These are phyloP conservation scores for Tinea pellionella DNA, from an alignment of 2,888 invertebrate species.

Conservation along the genomic window DNA sequence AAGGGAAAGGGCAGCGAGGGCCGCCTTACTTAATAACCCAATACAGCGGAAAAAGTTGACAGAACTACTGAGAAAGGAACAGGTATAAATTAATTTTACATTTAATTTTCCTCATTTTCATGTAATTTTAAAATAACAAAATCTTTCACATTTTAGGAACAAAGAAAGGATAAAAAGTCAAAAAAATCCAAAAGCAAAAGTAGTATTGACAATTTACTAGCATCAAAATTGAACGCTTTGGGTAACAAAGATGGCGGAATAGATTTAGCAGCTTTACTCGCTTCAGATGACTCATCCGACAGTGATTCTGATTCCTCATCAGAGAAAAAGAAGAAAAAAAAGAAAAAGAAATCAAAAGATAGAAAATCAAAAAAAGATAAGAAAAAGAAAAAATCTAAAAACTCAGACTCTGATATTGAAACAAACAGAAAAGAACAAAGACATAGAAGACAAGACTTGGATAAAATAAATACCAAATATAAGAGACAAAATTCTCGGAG, in stretches of 20 bases:
- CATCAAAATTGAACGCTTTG: slow-evolving; percentile 77
- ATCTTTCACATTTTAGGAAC: slow-evolving; percentile 33
- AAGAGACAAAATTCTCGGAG: slow-evolving; percentile 14
- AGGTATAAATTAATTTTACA: slow-evolving; percentile 30
- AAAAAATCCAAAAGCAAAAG: slow-evolving; percentile 55
- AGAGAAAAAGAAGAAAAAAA: slow-evolving; percentile 33
- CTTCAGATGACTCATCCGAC: slow-evolving; percentile 35
- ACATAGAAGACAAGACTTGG: slow-evolving; percentile 20
- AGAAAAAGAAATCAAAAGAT: slow-evolving; percentile 32
- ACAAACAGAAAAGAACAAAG: slow-evolving; percentile 16
- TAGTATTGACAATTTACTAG: slow-evolving; percentile 75
- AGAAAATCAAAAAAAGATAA: slow-evolving; percentile 37
- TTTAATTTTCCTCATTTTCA: background rate
- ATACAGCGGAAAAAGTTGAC: slow-evolving; percentile 89
- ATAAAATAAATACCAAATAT: slow-evolving; percentile 15
- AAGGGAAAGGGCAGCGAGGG: slow-evolving; percentile 87
- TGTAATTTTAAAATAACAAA: too few relatives aligned
- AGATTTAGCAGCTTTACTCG: slow-evolving; percentile 44
- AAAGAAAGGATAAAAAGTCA: slow-evolving; percentile 54
- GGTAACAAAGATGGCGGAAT: slow-evolving; percentile 57
- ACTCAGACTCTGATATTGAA: background rate
- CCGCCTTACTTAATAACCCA: slow-evolving; percentile 90
- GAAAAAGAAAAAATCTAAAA: slow-evolving; percentile 22
- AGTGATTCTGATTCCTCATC: slow-evolving; percentile 18
- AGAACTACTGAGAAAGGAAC: slow-evolving; percentile 76